A percentile compares a stretch with the other conserved stretches of the same genome.
Conservation (phyloP, 2,113 vertebrate species). For the Dryoscopus gambensis region DNA sequence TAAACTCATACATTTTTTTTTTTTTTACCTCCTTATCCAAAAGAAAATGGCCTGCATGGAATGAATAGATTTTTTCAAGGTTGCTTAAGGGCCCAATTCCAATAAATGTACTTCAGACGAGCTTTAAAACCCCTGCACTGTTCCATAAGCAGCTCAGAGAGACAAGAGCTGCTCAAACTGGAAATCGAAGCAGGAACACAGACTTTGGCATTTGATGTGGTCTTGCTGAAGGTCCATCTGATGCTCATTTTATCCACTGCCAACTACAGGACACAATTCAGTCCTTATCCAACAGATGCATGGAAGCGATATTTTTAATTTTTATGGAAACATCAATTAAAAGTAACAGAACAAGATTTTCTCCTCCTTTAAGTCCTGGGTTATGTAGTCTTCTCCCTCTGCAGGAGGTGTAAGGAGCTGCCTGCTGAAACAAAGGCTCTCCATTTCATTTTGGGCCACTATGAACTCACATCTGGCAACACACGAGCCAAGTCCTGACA, state of each 20-base stretch:
- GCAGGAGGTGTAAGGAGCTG: background rate
- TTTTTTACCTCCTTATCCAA: background rate
- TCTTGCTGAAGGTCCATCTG: background rate
- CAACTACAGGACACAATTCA: background rate
- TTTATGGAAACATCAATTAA: background rate
- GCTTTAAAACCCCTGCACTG: background rate
- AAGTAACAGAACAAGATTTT: background rate
- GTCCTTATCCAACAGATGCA: background rate
- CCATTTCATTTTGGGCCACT: background rate
- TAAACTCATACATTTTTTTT: background rate
- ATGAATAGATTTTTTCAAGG: background rate
- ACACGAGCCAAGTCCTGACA: background rate
- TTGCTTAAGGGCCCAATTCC: background rate
- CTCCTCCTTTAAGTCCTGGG: background rate
- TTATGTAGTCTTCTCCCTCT: background rate
- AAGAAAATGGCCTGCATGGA: background rate
- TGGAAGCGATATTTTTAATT: background rate
- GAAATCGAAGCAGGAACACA: fast-evolving
- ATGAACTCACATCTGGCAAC: background rate
- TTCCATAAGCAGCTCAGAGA: background rate
- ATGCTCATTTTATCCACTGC: background rate
- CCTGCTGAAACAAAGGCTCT: background rate
- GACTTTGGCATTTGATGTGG: background rate
- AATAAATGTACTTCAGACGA: background rate
- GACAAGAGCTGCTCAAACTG: background rate